Evolutionary conservation across 2,888 invertebrate genomes (phyloP).

Genomic region (Acleris laterana): DNA sequence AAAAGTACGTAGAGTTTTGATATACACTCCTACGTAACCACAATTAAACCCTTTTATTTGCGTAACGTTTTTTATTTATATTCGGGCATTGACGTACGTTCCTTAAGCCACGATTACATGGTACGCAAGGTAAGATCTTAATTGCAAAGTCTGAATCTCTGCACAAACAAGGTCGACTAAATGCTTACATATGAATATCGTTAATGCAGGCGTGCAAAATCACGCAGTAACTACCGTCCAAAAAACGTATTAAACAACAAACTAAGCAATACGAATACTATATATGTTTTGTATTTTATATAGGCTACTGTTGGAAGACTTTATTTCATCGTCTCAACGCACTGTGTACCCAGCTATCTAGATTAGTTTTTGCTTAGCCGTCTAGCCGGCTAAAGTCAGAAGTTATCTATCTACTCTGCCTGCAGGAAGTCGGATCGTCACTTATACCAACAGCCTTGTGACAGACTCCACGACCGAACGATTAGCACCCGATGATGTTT

Average conservation of each 20-base stretch:
- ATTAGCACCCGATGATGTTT: constrained; percentile 34
- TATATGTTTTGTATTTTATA: neutral
- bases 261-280: neutral
- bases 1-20: too few relatives aligned
- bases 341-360: neutral
- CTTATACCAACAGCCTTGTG: constrained; percentile 31
- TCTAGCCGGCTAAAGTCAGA: constrained; percentile 14
- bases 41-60: too few relatives aligned
- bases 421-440: constrained; percentile 28
- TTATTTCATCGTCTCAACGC: constrained; percentile 12
- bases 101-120: neutral
- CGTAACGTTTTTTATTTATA: too few relatives aligned
- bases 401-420: constrained; percentile 22
- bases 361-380: constrained; percentile 5
- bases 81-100: too few relatives aligned
- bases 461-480: constrained; percentile 31
- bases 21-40: too few relatives aligned
- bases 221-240: too few relatives aligned
- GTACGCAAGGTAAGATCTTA: too few relatives aligned
- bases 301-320: neutral
- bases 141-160: too few relatives aligned
- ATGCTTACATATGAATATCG: too few relatives aligned
- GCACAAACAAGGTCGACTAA: too few relatives aligned
- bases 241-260: too few relatives aligned
- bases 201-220: too few relatives aligned